Evolutionary conservation across 2,888 invertebrate species (phyloP), one percentile per base, ranked within the genome.

Genomic region (Brachypterus glaber): DNA sequence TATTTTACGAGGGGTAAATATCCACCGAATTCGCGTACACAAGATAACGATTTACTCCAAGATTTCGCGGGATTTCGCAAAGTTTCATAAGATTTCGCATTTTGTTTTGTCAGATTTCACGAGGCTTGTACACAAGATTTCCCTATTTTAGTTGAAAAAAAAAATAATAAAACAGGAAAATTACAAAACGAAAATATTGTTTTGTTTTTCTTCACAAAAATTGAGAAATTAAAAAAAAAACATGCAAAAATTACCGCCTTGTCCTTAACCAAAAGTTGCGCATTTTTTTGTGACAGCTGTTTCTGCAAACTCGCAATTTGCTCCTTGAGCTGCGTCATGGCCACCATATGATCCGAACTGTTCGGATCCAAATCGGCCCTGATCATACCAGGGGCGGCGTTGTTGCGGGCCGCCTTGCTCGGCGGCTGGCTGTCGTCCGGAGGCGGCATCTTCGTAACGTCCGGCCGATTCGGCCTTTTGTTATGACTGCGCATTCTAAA

Each of bases 261-360:
- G 52, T 95, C 95, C 69, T 93, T 93, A 52, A 81, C 74, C 35
- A 95, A 69, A 39, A 95, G 69, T 57, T 87, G 85, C 43, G 78
- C 77, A 60, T 95, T 92, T 63, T 93, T 95, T 53, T 79, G 76
- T 35, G 73, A 71, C 24, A 95, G 72, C 56, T 87, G 89, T 64
- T 90, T 92, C 64, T 93, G 88, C 26, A 93, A 70, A 54, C 84
- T 83, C 30, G 91, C 89, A 53, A 95, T 91, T 58, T 91, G 85
- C 62, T 95, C 95, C 60, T 89, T 88, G 8, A 96, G 76, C 59
- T 93, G 89, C 1, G 95, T 93, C 72, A 93, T 86, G 0, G 92
- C 92, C 9, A 93, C 89, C 31, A 93, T 87, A 61, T 93, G 90
- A 64, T 91, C 91, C 0, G 89, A 86, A 57, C 86, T 86, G 60